These are phyloP conservation scores for Poecilia gillii DNA, from an alignment of 2,797 vertebrate species.

Conservation along the genomic window DNA sequence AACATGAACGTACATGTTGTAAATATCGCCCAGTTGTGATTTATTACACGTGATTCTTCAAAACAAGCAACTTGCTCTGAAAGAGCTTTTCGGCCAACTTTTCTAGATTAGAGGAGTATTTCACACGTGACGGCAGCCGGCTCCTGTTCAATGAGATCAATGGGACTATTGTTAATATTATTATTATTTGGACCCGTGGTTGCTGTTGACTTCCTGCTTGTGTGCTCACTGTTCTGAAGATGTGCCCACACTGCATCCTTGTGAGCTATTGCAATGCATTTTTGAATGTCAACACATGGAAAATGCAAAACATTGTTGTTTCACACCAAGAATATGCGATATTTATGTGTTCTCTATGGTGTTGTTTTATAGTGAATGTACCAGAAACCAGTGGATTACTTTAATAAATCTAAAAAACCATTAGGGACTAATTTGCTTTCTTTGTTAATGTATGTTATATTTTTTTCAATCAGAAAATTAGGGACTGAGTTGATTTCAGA, in stretches of 20 bases:
- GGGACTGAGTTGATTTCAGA: constrained; percentile 45
- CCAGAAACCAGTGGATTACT: constrained; percentile 35
- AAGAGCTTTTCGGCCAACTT: constrained; percentile 11
- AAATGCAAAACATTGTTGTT: constrained; percentile 32
- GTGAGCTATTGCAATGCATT: constrained; percentile 20
- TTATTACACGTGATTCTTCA: constrained; percentile 11
- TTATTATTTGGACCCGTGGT: constrained; percentile 13
- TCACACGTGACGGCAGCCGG: constrained; percentile 10
- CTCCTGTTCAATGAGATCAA: constrained; percentile 1
- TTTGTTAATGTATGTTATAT: constrained; percentile 8
- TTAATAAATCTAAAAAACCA: constrained; percentile 51
- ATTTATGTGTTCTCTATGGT: constrained; percentile 37
- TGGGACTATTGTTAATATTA: constrained; percentile 16
- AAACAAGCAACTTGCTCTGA: constrained; percentile 6
- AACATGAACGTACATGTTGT: constrained; percentile 42
- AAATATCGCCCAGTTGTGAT: constrained; percentile 35
- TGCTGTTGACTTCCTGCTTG: constrained; percentile 37
- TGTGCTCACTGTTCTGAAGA: constrained; percentile 31
- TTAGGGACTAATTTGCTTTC: neutral
- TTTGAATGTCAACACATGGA: constrained; percentile 47
- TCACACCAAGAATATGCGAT: constrained; percentile 40
- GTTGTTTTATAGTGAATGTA: constrained; percentile 62
- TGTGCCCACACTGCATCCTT: constrained; percentile 10
- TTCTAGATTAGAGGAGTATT: constrained; percentile 24
- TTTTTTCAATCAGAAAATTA: constrained; percentile 15